A percentile compares a stretch with the other conserved stretches of the same genome.
phyloP scores from a whole-genome alignment of 2,113 vertebrate genomes.

The Rhinopomastus cyanomelas region DNA sequence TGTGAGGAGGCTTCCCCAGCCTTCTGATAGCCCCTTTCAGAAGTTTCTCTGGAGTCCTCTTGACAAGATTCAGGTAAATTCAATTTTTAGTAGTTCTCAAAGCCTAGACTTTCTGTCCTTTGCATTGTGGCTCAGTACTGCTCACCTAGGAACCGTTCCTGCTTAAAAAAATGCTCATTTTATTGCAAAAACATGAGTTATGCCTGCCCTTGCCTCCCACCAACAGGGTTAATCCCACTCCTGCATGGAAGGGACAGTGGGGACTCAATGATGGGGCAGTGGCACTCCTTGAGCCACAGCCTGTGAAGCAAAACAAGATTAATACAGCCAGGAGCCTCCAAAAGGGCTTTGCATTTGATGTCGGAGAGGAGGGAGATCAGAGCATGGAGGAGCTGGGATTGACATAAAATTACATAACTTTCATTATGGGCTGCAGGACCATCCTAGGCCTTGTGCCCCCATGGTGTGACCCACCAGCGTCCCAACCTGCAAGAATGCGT shows the following conservation, averaged over 20 bases:
- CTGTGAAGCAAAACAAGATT: neutral
- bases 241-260: neutral
- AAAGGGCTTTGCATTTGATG: conserved; percentile 3
- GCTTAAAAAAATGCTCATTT: neutral
- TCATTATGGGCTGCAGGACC: neutral
- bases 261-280: neutral
- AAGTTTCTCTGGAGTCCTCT: neutral
- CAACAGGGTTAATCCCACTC: neutral
- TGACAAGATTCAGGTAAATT: neutral
- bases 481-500: neutral
- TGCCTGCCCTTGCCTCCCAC: neutral
- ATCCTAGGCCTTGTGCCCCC: neutral
- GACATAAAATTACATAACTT: conserved; percentile 34
- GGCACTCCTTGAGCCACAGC: rapidly evolving
- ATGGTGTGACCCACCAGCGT: neutral
- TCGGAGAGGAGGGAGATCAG: neutral
- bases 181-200: neutral
- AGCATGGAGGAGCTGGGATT: neutral
- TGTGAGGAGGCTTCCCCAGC: too few species aligned
- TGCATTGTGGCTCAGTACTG: rapidly evolving
- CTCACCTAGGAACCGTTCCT: neutral
- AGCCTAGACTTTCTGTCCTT: neutral
- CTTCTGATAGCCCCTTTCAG: too few species aligned
- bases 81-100: neutral
- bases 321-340: neutral